Percentiles rank a stretch among this genome's conserved stretches.
Conservation (phyloP, 2,888 invertebrate genomes). For the Lagria hirta region DNA sequence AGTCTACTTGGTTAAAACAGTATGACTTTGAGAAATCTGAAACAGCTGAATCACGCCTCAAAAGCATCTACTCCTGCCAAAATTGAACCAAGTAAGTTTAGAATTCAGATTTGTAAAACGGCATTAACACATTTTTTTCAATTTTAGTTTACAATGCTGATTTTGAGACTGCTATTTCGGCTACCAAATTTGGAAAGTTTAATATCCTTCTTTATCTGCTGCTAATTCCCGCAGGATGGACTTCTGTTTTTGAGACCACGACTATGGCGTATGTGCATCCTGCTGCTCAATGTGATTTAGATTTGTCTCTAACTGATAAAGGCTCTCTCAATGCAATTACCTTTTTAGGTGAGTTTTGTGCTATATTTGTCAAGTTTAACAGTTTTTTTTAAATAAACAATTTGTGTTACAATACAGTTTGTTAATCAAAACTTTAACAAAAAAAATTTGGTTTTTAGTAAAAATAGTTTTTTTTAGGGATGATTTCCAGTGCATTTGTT, state of each 20-base stretch:
- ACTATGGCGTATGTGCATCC: slow-evolving; percentile 71
- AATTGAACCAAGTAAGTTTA: too few species aligned
- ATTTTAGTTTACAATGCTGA: slow-evolving; percentile 13
- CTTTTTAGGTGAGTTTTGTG: slow-evolving; percentile 62
- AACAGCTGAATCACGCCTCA: too few species aligned
- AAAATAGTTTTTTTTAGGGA: slow-evolving; percentile 62
- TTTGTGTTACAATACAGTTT: too few species aligned
- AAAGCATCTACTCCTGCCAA: too few species aligned
- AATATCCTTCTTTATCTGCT: slow-evolving; percentile 64
- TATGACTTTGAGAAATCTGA: too few species aligned
- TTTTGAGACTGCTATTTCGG: slow-evolving; percentile 71
- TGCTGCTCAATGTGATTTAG: slow-evolving; percentile 70
- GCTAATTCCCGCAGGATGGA: slow-evolving; percentile 64
- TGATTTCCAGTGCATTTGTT: slow-evolving; percentile 69
- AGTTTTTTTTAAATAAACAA: too few species aligned
- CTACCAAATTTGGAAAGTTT: slow-evolving; percentile 70
- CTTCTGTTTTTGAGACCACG: slow-evolving; percentile 68
- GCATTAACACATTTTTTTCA: too few species aligned
- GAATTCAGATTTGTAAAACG: too few species aligned
- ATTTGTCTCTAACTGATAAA: slow-evolving; percentile 65
- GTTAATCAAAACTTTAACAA: too few species aligned
- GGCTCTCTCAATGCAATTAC: slow-evolving; percentile 69
- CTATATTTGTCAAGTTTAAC: too few species aligned
- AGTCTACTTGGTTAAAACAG: too few species aligned
- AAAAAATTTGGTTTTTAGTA: slow-evolving; percentile 3